phyloP scores from a whole-genome alignment of 2,888 invertebrate genomes.

The Schizotus pectinicornis region DNA sequence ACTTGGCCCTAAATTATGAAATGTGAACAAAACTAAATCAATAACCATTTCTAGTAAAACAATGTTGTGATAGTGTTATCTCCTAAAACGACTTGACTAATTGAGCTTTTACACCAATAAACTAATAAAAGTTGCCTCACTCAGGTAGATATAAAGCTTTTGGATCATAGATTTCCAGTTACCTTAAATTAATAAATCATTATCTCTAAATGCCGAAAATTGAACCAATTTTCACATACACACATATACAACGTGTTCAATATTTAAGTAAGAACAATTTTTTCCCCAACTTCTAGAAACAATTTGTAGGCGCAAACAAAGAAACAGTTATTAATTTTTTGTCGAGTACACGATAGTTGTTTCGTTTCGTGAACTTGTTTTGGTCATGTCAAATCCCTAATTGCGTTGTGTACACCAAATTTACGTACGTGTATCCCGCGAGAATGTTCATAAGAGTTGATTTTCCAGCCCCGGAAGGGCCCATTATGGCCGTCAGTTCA shows the following conservation, averaged over 20 bases:
- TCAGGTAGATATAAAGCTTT: no score
- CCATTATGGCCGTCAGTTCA: slow-evolving; percentile 84
- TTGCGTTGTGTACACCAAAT: not conserved
- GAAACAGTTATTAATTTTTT: not conserved
- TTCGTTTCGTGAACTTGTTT: not conserved
- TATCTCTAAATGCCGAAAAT: no score
- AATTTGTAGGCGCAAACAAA: not conserved
- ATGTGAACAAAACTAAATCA: no score
- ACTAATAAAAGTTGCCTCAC: slow-evolving; percentile 1
- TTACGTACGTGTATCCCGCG: slow-evolving; percentile 85
- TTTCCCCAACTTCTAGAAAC: not conserved
- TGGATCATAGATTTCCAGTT: no score
- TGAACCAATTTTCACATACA: no score
- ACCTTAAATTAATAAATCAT: no score
- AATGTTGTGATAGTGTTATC: not conserved
- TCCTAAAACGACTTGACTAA: not conserved
- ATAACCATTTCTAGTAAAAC: not conserved
- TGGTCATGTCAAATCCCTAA: not conserved
- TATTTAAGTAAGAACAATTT: no score
- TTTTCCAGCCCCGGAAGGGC: slow-evolving; percentile 90
- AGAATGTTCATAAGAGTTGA: slow-evolving; percentile 87
- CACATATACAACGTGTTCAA: no score
- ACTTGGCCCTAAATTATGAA: no score
- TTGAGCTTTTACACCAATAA: not conserved
- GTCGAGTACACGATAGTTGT: not conserved